Evolutionary conservation across 2,888 invertebrate species (phyloP).

Genomic region (Linnaemya tessellans): DNA sequence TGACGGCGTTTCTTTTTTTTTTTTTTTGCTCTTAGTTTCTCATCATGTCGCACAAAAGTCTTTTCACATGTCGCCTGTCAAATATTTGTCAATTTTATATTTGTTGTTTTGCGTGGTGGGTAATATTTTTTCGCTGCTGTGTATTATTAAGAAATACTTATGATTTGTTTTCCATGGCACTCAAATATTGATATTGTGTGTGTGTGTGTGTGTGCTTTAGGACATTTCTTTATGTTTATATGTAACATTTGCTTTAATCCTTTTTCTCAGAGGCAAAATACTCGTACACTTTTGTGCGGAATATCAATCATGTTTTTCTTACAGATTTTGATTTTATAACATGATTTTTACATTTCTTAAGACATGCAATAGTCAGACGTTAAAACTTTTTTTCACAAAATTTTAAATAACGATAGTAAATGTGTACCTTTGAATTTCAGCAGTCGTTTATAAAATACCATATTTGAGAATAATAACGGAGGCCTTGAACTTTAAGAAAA

Average conservation of each 20-base stretch:
- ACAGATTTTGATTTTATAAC: slow-evolving; percentile 65
- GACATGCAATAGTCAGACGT: neutral
- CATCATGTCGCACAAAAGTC: slow-evolving; percentile 54
- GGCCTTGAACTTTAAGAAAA: too few species aligned
- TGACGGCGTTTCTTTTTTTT: neutral
- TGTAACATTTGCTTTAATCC: slow-evolving; percentile 57
- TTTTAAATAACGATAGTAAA: too few species aligned
- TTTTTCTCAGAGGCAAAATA: slow-evolving; percentile 64
- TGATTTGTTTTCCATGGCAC: neutral
- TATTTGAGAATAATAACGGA: too few species aligned
- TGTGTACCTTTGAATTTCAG: too few species aligned
- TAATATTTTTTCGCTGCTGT: slow-evolving; percentile 29
- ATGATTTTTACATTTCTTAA: slow-evolving; percentile 68
- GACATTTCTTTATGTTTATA: slow-evolving; percentile 36
- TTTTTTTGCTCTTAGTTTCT: neutral
- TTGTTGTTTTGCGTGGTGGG: slow-evolving; percentile 21
- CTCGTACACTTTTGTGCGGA: slow-evolving; percentile 59
- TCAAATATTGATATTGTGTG: slow-evolving; percentile 6
- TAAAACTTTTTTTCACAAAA: neutral
- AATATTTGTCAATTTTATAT: slow-evolving; percentile 69
- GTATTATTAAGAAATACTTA: slow-evolving; percentile 42
- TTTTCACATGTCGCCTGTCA: slow-evolving; percentile 68
- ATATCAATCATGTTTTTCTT: slow-evolving; percentile 70
- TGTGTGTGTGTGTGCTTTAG: slow-evolving; percentile 37
- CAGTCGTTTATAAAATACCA: too few species aligned